Percentiles rank a stretch among this genome's conserved stretches.
These are phyloP conservation scores for Pterostichus niger DNA, from an alignment of 2,888 invertebrate species.

Conservation along the genomic window DNA sequence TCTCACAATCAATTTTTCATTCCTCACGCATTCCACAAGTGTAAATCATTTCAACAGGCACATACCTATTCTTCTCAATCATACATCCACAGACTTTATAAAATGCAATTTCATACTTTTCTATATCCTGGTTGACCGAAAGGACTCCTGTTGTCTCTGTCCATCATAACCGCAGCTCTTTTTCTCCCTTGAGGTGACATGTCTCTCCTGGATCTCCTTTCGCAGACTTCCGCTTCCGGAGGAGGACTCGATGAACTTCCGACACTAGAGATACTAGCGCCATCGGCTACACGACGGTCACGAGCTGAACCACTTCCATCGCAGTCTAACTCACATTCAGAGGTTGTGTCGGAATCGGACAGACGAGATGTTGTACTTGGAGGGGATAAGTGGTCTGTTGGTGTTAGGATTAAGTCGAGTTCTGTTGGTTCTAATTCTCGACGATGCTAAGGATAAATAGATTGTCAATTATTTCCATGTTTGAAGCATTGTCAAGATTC, in stretches of 20 bases:
- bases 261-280: slow-evolving; percentile 93
- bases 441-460: slow-evolving; percentile 62
- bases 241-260: slow-evolving; percentile 94
- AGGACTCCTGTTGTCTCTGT: slow-evolving; percentile 78
- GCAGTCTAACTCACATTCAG: slow-evolving; percentile 84
- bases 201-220: slow-evolving; percentile 89
- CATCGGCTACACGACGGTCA: slow-evolving; percentile 85
- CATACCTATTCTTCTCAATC: too few relatives aligned
- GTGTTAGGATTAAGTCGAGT: slow-evolving; percentile 84
- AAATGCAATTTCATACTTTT: slow-evolving; percentile 75
- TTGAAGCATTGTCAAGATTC: not conserved
- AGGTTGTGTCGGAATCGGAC: slow-evolving; percentile 95
- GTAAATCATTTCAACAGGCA: too few relatives aligned
- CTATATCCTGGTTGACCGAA: slow-evolving; percentile 74
- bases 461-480: slow-evolving; percentile 6
- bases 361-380: slow-evolving; percentile 86
- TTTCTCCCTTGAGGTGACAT: slow-evolving; percentile 90
- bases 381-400: slow-evolving; percentile 93
- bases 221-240: slow-evolving; percentile 81
- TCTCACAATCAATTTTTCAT: too few relatives aligned
- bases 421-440: slow-evolving; percentile 77
- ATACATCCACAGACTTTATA: too few relatives aligned
- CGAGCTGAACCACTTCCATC: slow-evolving; percentile 75
- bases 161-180: slow-evolving; percentile 83
- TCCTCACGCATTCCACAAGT: too few relatives aligned